Conservation (phyloP, 2,113 vertebrate species). For the Perca fluviatilis region DNA sequence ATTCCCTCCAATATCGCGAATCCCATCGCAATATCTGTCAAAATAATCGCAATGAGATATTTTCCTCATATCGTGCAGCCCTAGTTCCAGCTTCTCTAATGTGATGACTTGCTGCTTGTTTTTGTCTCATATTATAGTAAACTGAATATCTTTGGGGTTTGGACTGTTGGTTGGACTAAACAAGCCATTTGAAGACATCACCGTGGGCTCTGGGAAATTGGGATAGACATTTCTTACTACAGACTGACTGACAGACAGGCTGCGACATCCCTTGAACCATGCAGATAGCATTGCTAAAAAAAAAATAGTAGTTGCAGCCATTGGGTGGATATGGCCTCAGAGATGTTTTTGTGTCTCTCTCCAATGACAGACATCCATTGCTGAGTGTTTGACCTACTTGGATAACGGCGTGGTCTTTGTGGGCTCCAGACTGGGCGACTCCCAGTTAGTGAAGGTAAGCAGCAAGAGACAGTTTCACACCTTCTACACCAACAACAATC, state of each 20-base stretch:
- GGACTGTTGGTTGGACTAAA: not conserved
- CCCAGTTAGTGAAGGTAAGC: conserved; percentile 96
- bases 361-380: conserved; percentile 92
- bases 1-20: no score
- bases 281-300: not conserved
- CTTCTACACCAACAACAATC: not conserved
- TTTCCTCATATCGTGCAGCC: no score
- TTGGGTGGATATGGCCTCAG: not conserved
- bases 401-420: conserved; percentile 99
- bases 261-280: not conserved
- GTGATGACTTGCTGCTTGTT: not conserved
- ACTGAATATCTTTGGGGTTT: not conserved
- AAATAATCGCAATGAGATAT: no score
- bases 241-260: not conserved
- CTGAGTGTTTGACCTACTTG: conserved; percentile 97
- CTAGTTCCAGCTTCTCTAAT: not conserved
- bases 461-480: not conserved
- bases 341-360: conserved; percentile 26
- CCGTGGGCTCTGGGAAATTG: not conserved
- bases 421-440: conserved; percentile 96
- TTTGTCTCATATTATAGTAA: not conserved
- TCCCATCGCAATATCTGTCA: no score
- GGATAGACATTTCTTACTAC: not conserved
- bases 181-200: not conserved
- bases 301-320: not conserved